phyloP scores from a whole-genome alignment of 2,797 vertebrate species.

The Hybognathus amarus region DNA sequence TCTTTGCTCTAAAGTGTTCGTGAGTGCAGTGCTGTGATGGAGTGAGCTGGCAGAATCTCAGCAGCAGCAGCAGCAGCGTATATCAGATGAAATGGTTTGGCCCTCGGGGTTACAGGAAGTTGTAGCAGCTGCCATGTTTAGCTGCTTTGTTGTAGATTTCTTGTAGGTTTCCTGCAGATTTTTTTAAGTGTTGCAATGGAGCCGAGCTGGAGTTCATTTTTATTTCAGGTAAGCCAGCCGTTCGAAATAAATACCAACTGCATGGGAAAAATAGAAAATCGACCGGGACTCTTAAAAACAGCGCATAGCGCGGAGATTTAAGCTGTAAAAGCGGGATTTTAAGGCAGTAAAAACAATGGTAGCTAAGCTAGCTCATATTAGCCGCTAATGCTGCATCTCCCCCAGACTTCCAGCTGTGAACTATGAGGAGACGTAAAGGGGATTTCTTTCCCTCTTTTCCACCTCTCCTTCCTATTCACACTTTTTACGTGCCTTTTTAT shows the following conservation, averaged over 20 bases:
- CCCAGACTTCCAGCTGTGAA: conserved; percentile 67
- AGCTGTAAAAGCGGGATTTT: conserved; percentile 57
- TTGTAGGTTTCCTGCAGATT: conserved; percentile 54
- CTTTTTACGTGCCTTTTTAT: conserved; percentile 2
- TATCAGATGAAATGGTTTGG: conserved; percentile 61
- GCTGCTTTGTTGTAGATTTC: conserved; percentile 78
- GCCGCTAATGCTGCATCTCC: conserved; percentile 65
- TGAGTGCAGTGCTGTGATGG: conserved; percentile 10
- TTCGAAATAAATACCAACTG: neutral
- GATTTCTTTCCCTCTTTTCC: conserved; percentile 16
- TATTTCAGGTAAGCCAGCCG: conserved; percentile 77
- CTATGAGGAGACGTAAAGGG: conserved; percentile 37
- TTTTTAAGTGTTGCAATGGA: conserved; percentile 78
- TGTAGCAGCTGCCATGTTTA: conserved; percentile 78
- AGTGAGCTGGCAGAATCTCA: conserved; percentile 10
- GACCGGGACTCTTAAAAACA: neutral
- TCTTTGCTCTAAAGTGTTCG: neutral
- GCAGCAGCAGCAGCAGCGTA: conserved; percentile 31
- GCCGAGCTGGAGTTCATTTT: conserved; percentile 83
- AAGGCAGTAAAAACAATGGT: conserved; percentile 79
- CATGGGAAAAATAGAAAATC: neutral
- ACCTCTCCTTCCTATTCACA: neutral
- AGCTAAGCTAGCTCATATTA: conserved; percentile 66
- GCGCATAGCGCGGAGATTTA: conserved; percentile 11
- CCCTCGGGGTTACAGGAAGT: conserved; percentile 77